Evolutionary conservation across 1,140 invertebrate species (phyloP).

Genomic region (Zaprionus inermis): DNA sequence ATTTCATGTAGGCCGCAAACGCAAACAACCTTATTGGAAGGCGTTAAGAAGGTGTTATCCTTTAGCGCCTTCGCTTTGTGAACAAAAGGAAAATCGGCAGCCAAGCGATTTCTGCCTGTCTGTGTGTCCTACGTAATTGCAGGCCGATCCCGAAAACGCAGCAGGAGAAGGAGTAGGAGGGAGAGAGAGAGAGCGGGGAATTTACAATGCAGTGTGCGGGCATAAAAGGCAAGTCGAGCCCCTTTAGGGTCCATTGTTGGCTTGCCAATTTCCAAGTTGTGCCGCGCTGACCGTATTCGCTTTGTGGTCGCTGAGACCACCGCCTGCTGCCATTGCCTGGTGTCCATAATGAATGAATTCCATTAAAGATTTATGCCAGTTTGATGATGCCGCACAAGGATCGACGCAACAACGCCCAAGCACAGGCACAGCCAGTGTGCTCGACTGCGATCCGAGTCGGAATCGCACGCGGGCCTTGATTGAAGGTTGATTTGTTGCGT

Average conservation of each 20-base stretch:
- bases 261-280: slow-evolving; percentile 44
- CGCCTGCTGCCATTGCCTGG: slow-evolving; percentile 38
- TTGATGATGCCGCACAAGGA: slow-evolving; percentile 83
- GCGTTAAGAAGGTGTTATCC: slow-evolving; percentile 83
- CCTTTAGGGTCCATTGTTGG: slow-evolving; percentile 53
- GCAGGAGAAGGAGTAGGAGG: not conserved
- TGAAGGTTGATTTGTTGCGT: slow-evolving; percentile 83
- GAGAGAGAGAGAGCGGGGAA: slow-evolving; percentile 43
- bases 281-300: not conserved
- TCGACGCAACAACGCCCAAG: slow-evolving; percentile 30
- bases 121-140: slow-evolving; percentile 63
- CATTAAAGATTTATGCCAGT: slow-evolving; percentile 84
- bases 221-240: slow-evolving; percentile 24
- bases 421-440: slow-evolving; percentile 45
- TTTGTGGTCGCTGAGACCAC: slow-evolving; percentile 53
- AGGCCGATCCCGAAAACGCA: slow-evolving; percentile 27
- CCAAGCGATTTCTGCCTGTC: slow-evolving; percentile 33
- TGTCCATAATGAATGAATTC: slow-evolving; percentile 83
- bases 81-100: slow-evolving; percentile 47
- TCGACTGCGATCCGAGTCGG: slow-evolving; percentile 16
- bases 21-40: slow-evolving; percentile 61
- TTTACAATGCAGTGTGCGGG: slow-evolving; percentile 69
- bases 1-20: slow-evolving; percentile 43
- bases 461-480: slow-evolving; percentile 63
- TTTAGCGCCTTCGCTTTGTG: slow-evolving; percentile 81